Conservation (phyloP, 1,140 invertebrate species). For the Adoxophyes honmai region DNA sequence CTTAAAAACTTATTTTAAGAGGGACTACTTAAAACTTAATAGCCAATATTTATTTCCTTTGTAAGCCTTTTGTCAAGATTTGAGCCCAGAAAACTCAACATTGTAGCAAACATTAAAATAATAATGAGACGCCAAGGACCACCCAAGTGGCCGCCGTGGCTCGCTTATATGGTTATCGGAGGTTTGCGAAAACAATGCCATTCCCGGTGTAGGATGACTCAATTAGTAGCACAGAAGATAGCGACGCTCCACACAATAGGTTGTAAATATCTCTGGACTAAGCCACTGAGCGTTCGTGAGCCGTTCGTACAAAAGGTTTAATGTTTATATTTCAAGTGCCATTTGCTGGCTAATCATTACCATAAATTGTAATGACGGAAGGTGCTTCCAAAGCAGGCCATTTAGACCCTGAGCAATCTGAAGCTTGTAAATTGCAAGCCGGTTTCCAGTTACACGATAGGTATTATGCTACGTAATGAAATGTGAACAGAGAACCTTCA, state of each 20-base stretch:
- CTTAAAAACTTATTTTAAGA: constrained; percentile 8
- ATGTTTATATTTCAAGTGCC: constrained; percentile 13
- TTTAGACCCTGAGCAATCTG: no score
- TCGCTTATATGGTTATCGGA: constrained; percentile 50
- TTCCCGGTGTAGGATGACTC: constrained; percentile 63
- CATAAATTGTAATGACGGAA: background rate
- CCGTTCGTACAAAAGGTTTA: constrained; percentile 1
- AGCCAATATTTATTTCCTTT: constrained; percentile 7
- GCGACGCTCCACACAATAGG: constrained; percentile 51
- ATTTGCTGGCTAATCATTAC: background rate
- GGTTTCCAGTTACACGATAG: no score
- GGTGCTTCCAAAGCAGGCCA: background rate
- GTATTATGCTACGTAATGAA: no score
- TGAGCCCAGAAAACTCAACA: background rate
- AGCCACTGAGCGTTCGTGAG: background rate
- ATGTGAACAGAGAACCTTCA: no score
- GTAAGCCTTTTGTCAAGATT: constrained; percentile 1
- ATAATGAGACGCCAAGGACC: constrained; percentile 29
- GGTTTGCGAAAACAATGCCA: constrained; percentile 67
- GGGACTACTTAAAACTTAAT: constrained; percentile 5
- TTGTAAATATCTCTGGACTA: constrained; percentile 47
- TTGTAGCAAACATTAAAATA: constrained; percentile 10
- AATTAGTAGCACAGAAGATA: constrained; percentile 65
- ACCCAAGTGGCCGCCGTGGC: constrained; percentile 48
- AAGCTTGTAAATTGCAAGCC: no score